Percentiles rank a stretch among this genome's conserved stretches.
Evolutionary conservation across 2,888 invertebrate genomes (phyloP).

Genomic region (Caenorhabditis sp.): DNA sequence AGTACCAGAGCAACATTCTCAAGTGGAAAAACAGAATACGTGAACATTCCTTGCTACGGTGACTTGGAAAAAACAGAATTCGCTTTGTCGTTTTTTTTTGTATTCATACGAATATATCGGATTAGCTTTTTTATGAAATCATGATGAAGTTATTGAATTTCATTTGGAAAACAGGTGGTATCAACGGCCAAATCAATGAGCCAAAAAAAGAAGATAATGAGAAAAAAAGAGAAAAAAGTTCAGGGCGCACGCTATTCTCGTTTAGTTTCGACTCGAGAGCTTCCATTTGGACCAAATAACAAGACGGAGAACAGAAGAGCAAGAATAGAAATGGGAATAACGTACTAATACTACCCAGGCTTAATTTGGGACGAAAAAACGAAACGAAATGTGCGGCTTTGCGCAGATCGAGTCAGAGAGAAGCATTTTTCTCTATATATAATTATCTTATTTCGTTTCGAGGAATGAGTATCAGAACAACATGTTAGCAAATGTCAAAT

Average conservation of each 20-base stretch:
- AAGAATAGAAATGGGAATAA: slow-evolving; percentile 5
- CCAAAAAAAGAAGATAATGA: background rate
- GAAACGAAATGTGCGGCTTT: background rate
- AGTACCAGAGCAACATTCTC: background rate
- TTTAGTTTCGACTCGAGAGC: background rate
- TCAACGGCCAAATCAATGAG: background rate
- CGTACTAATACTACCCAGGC: slow-evolving; percentile 22
- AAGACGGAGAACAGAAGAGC: slow-evolving; percentile 2
- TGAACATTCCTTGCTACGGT: background rate
- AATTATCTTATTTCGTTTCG: no score
- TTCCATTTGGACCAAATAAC: background rate
- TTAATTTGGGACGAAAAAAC: slow-evolving; percentile 25
- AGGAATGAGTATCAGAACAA: no score
- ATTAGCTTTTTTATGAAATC: no score
- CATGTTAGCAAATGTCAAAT: no score
- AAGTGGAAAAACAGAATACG: slow-evolving; percentile 4
- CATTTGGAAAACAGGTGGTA: background rate
- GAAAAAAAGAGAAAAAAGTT: background rate
- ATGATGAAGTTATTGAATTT: background rate
- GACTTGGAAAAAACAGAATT: no score
- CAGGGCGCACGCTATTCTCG: background rate
- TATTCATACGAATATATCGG: no score
- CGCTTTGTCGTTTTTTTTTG: no score
- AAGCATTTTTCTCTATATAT: slow-evolving; percentile 8
- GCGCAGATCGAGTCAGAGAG: slow-evolving; percentile 2